Evolutionary conservation across 2,888 invertebrate species (phyloP).

Genomic region (Fragum fragum): DNA sequence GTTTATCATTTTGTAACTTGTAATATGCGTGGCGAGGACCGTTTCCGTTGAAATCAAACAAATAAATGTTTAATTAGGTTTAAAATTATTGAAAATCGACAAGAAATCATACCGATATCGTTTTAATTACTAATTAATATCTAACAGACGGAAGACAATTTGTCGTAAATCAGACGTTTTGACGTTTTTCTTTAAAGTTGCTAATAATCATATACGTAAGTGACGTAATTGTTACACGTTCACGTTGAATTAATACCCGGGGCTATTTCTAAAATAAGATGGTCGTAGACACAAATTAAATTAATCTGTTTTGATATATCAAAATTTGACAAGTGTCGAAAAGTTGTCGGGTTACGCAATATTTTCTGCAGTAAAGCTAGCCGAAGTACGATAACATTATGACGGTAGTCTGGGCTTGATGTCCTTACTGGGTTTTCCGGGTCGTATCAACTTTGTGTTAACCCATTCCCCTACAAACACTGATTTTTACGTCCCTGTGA

Average conservation of each 20-base stretch:
- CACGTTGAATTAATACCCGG: neutral
- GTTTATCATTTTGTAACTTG: too few relatives aligned
- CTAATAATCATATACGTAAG: neutral
- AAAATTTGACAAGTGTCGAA: constrained; percentile 14
- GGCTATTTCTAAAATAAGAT: neutral
- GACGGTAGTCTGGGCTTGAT: neutral
- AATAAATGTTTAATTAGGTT: too few relatives aligned
- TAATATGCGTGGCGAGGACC: too few relatives aligned
- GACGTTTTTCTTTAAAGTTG: constrained; percentile 7
- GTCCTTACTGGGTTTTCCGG: neutral
- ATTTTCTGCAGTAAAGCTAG: neutral
- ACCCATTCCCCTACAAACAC: too few relatives aligned
- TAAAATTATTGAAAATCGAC: too few relatives aligned
- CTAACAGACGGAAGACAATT: constrained; percentile 26
- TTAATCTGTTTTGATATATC: constrained; percentile 11
- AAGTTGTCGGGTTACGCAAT: constrained; percentile 11
- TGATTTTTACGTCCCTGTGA: too few relatives aligned
- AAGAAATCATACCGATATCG: neutral
- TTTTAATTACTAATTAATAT: constrained; percentile 26
- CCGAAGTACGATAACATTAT: neutral
- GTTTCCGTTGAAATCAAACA: too few relatives aligned
- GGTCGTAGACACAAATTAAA: constrained; percentile 16
- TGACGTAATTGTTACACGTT: constrained; percentile 17
- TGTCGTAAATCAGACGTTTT: constrained; percentile 6
- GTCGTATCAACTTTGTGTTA: neutral